phyloP scores from a whole-genome alignment of 1,140 invertebrate genomes.

The Leguminivora glycinivorella region DNA sequence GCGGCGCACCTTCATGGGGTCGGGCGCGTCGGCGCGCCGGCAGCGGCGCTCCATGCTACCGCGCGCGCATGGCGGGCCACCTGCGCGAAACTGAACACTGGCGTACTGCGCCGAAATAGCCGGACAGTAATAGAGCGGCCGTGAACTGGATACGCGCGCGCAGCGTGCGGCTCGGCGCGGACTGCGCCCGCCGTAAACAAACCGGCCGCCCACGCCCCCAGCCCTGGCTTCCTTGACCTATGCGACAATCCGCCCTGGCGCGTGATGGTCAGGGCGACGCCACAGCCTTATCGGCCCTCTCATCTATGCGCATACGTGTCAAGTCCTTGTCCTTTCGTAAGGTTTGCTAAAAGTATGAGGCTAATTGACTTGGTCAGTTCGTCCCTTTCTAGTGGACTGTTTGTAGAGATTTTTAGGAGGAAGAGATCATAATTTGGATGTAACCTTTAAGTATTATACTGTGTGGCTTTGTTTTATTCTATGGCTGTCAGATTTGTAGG shows the following conservation, averaged over 20 bases:
- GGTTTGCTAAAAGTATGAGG: not conserved
- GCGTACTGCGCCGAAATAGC: conserved; percentile 74
- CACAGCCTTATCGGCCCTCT: conserved; percentile 33
- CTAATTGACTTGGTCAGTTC: not conserved
- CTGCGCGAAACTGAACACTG: conserved; percentile 67
- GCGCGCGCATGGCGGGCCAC: conserved; percentile 59
- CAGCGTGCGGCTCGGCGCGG: conserved; percentile 54
- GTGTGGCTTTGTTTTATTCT: too few species aligned
- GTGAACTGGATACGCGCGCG: conserved; percentile 70
- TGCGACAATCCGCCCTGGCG: conserved; percentile 46
- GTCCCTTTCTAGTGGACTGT: not conserved
- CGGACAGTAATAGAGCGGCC: conserved; percentile 73
- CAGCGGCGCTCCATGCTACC: conserved; percentile 71
- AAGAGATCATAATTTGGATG: too few species aligned
- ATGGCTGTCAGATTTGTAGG: too few species aligned
- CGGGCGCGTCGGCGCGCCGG: conserved; percentile 48
- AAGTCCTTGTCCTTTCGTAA: not conserved
- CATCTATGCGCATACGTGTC: not conserved
- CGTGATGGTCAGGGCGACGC: conserved; percentile 49
- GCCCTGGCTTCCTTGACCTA: conserved; percentile 55
- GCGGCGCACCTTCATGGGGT: conserved; percentile 76
- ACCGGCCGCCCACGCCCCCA: conserved; percentile 45
- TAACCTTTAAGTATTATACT: too few species aligned
- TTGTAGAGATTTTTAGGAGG: too few species aligned
- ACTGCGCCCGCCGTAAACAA: conserved; percentile 68